Conservation (phyloP, 2,113 vertebrate species). For the Cynocephalus volans region DNA sequence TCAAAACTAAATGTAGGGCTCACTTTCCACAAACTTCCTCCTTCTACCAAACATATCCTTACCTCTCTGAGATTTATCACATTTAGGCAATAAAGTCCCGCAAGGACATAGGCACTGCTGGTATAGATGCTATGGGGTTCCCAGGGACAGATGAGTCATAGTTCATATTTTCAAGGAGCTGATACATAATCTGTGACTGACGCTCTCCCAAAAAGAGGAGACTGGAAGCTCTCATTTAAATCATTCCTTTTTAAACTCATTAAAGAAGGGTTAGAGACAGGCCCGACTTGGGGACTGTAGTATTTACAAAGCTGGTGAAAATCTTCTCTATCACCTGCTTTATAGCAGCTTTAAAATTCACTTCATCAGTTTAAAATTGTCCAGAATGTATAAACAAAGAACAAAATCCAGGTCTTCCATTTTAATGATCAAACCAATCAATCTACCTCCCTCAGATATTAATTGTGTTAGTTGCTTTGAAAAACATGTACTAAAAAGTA, state of each 20-base stretch:
- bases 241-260: background rate
- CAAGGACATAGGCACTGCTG: background rate
- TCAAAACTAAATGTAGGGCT: background rate
- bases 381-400: background rate
- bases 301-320: background rate
- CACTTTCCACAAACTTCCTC: background rate
- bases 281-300: accelerated
- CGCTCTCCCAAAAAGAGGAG: background rate
- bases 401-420: background rate
- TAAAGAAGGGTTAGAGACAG: background rate
- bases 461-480: background rate
- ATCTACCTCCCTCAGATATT: background rate
- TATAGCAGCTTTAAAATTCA: background rate
- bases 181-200: background rate
- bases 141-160: background rate
- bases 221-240: background rate
- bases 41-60: background rate
- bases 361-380: background rate
- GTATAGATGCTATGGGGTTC: background rate
- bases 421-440: background rate
- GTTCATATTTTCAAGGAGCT: background rate
- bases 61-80: background rate
- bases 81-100: background rate
- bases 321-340: background rate
- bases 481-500: background rate